Evolutionary conservation across 2,113 vertebrate species (phyloP).

Genomic region (Pachypanchax playfairii): DNA sequence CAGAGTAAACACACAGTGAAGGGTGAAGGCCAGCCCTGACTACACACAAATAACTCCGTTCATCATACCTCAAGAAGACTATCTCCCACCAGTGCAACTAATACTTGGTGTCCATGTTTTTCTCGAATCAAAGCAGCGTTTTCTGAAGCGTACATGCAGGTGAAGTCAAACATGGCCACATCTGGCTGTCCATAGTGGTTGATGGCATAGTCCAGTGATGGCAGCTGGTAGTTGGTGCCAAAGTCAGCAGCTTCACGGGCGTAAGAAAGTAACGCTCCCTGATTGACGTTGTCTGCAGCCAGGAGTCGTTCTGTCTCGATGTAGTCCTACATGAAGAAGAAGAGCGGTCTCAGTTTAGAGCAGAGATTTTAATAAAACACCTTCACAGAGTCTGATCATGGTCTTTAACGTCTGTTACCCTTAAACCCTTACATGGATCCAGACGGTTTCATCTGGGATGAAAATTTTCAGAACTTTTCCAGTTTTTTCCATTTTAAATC

Average conservation of each 20-base stretch:
- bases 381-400: too few species aligned
- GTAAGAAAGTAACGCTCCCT: slow-evolving; percentile 89
- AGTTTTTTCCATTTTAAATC: too few species aligned
- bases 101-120: slow-evolving; percentile 86
- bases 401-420: too few species aligned
- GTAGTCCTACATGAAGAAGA: slow-evolving; percentile 80
- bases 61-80: slow-evolving; percentile 91
- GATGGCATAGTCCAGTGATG: slow-evolving; percentile 93
- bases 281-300: slow-evolving; percentile 87
- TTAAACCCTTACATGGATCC: too few species aligned
- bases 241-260: slow-evolving; percentile 96
- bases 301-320: slow-evolving; percentile 90
- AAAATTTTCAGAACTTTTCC: too few species aligned
- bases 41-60: too few species aligned
- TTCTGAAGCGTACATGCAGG: slow-evolving; percentile 96
- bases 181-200: slow-evolving; percentile 93
- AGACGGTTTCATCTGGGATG: too few species aligned
- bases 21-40: not conserved
- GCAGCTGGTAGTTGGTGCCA: slow-evolving; percentile 95
- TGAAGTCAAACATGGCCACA: slow-evolving; percentile 98
- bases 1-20: not conserved
- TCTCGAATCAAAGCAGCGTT: slow-evolving; percentile 91
- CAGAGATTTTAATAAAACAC: too few species aligned
- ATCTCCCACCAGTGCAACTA: slow-evolving; percentile 93
- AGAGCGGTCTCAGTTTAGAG: too few species aligned